Percentiles rank a stretch among this genome's conserved stretches.
These are phyloP conservation scores for Anarsia innoxiella DNA, from an alignment of 2,888 invertebrate genomes.

Conservation along the genomic window DNA sequence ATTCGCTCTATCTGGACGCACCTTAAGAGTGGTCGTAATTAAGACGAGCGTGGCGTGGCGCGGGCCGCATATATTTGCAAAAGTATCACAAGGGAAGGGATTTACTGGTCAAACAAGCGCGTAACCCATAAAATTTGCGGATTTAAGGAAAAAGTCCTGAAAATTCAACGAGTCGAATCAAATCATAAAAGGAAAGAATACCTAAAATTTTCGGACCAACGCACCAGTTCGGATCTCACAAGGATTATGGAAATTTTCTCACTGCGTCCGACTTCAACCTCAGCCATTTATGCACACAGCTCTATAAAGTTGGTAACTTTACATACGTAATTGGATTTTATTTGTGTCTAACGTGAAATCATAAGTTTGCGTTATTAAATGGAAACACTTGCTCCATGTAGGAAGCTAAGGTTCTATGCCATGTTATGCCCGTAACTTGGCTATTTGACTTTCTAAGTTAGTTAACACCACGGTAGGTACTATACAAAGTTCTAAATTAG, in stretches of 20 bases:
- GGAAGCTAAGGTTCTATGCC: not conserved
- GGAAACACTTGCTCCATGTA: not conserved
- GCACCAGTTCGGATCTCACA: not conserved
- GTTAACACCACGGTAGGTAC: not conserved
- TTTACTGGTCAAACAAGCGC: not conserved
- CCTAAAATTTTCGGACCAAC: not conserved
- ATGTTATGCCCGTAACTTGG: not conserved
- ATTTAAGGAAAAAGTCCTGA: not conserved
- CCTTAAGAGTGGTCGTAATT: slow-evolving; percentile 39
- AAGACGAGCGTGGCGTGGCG: slow-evolving; percentile 34
- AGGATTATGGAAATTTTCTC: slow-evolving; percentile 41
- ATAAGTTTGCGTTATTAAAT: not conserved
- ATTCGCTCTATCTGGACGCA: no score
- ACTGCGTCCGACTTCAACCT: slow-evolving; percentile 5
- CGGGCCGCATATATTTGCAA: slow-evolving; percentile 38
- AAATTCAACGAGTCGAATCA: not conserved
- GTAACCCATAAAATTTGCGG: not conserved
- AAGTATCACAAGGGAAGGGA: slow-evolving; percentile 9
- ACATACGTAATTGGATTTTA: slow-evolving; percentile 5
- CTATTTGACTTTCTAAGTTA: not conserved
- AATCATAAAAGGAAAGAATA: not conserved
- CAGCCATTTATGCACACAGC: slow-evolving; percentile 8
- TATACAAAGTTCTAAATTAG: slow-evolving; percentile 2
- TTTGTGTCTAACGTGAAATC: slow-evolving; percentile 1
- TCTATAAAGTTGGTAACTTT: slow-evolving; percentile 9